Conservation (phyloP, 2,888 invertebrate genomes). For the Agriopis marginaria region DNA sequence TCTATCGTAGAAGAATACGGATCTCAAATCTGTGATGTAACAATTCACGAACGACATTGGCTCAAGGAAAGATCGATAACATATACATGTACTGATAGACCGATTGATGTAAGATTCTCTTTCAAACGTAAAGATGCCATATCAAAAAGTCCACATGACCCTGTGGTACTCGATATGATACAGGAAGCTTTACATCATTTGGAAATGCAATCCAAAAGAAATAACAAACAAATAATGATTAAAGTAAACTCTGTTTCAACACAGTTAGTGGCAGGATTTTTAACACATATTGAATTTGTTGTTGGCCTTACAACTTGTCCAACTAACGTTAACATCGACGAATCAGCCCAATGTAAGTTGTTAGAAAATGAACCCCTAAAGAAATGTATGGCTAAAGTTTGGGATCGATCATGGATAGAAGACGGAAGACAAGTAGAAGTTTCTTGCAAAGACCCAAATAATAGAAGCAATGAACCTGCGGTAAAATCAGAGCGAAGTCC, state of each 20-base stretch:
- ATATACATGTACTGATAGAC: slow-evolving; percentile 64
- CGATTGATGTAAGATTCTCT: slow-evolving; percentile 59
- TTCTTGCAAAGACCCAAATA: slow-evolving; percentile 55
- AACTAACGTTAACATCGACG: slow-evolving; percentile 59
- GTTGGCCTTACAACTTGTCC: slow-evolving; percentile 85
- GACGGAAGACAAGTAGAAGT: slow-evolving; percentile 74
- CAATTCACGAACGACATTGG: slow-evolving; percentile 61
- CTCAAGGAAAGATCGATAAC: slow-evolving; percentile 62
- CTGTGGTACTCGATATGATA: slow-evolving; percentile 62
- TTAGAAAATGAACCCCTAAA: slow-evolving; percentile 61
- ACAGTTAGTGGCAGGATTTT: slow-evolving; percentile 84
- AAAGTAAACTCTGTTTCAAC: slow-evolving; percentile 74
- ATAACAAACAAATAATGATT: slow-evolving; percentile 68
- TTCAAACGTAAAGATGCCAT: slow-evolving; percentile 41
- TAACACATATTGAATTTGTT: slow-evolving; percentile 86
- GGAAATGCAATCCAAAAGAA: slow-evolving; percentile 67
- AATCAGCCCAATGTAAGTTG: slow-evolving; percentile 60
- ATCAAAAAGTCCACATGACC: slow-evolving; percentile 53
- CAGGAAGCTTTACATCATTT: slow-evolving; percentile 71
- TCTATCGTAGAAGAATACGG: slow-evolving; percentile 58
- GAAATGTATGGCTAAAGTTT: slow-evolving; percentile 70
- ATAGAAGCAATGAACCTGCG: slow-evolving; percentile 33
- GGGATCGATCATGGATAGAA: slow-evolving; percentile 87
- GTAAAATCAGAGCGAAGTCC: slow-evolving; percentile 47
- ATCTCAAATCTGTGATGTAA: slow-evolving; percentile 67